Evolutionary conservation across 1,140 invertebrate species (phyloP), one percentile per base, ranked within the genome.

Genomic region (Drosophila sturtevanti): DNA sequence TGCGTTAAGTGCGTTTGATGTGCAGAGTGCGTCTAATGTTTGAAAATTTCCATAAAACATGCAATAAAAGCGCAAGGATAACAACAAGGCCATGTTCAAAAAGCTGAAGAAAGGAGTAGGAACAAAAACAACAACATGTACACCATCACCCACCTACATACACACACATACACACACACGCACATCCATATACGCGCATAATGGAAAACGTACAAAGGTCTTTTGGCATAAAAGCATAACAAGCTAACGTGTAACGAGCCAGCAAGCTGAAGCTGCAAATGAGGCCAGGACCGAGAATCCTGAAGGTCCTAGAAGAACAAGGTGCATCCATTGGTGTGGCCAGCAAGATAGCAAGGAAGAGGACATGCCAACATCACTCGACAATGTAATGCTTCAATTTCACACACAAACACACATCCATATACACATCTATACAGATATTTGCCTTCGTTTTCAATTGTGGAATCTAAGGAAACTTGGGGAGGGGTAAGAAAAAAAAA

Each of bases 11-110:
- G 79, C 79, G 76, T 81, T 87, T 87, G 82, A 87, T 79, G 82
- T 87, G 79, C 75, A 79, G 68, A 82, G 79, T 77, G 69, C 84
- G 84, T 71, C 72, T 89, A 87, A 87, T 89, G 84, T 82, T 71
- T 80, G 84, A 74, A 89, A 87, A 87, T 87, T 79, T 89, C 68
- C 84, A 87, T 89, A 89, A 89, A 84, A 89, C 84, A 87, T 87
- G 84, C 84, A 89, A 87, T 84, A 87, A 89, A 87, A 80, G 81
- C 80, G 52, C 52, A 79, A 79, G 80, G 34, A 59, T 75, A 81
- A 69, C 74, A 67, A 37, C 34, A 52, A 14, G 11, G 16, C 35
- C 12, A 52, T 31, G n/a, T 24, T 64, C 60, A 54, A 61, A 52
- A 68, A 38, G 56, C 55, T 24, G 16, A 44, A 52, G 52, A 54